Evolutionary conservation across 1,140 invertebrate species (phyloP).

Genomic region (Pogonomyrmex californicus): DNA sequence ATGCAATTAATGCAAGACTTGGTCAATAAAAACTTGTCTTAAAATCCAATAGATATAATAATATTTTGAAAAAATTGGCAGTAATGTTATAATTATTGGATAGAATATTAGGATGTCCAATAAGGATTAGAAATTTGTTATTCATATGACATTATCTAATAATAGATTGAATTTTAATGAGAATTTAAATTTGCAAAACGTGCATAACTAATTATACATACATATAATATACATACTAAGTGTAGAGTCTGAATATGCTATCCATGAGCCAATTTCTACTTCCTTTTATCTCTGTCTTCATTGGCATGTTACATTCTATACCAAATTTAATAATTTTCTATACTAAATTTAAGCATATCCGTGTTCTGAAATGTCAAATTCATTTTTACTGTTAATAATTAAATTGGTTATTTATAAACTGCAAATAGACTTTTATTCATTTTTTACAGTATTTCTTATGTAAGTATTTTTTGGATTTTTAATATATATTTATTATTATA

Average conservation of each 20-base stretch:
- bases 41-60: neutral
- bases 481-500: slow-evolving; percentile 6
- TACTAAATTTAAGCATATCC: neutral
- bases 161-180: neutral
- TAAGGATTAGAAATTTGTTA: slow-evolving; percentile 13
- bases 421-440: too few relatives aligned
- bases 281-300: neutral
- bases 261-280: slow-evolving; percentile 8
- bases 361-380: neutral
- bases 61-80: slow-evolving; percentile 9
- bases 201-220: neutral
- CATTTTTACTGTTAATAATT: slow-evolving; percentile 5
- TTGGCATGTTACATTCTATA: neutral
- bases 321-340: neutral
- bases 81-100: neutral
- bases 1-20: neutral
- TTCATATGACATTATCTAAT: neutral
- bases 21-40: neutral
- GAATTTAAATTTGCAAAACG: neutral
- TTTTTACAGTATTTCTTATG: too few relatives aligned
- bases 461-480: neutral
- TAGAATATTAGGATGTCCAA: too few relatives aligned
- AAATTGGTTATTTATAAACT: neutral
- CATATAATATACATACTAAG: too few relatives aligned
- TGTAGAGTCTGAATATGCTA: neutral